A percentile compares a stretch with the other conserved stretches of the same genome.
phyloP scores from a whole-genome alignment of 1,140 invertebrate species.

The Drosophila ironensis region DNA sequence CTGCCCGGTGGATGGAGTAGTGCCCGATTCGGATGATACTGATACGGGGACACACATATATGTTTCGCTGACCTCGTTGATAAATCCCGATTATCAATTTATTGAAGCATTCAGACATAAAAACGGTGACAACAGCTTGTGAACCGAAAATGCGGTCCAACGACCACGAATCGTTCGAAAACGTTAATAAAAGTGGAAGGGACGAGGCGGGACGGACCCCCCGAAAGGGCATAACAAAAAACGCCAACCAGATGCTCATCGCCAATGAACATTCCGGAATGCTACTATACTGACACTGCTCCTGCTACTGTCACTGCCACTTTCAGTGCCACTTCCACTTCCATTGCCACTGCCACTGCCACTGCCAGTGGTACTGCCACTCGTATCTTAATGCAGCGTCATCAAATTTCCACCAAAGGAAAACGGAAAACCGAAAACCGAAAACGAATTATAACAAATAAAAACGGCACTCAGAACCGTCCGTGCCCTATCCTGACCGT shows the following conservation, averaged over 20 bases:
- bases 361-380: no score
- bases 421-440: not conserved
- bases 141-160: not conserved
- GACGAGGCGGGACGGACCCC: no score
- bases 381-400: constrained; percentile 3
- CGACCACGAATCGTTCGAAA: not conserved
- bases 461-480: constrained; percentile 6
- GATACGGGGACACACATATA: no score
- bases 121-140: constrained; percentile 7
- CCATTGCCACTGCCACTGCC: no score
- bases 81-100: constrained; percentile 18
- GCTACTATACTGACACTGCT: not conserved
- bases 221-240: no score
- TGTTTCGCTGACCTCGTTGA: constrained; percentile 2
- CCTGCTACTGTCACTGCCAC: not conserved
- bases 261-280: constrained; percentile 7
- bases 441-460: constrained; percentile 6
- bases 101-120: constrained; percentile 7
- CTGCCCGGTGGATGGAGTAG: no score
- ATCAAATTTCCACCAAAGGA: constrained; percentile 4
- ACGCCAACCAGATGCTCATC: not conserved
- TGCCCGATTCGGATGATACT: no score
- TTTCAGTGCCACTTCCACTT: no score
- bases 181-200: not conserved
- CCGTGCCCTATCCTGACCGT: not conserved